Conservation (phyloP, 2,113 vertebrate genomes). For the Apodemus sylvaticus region DNA sequence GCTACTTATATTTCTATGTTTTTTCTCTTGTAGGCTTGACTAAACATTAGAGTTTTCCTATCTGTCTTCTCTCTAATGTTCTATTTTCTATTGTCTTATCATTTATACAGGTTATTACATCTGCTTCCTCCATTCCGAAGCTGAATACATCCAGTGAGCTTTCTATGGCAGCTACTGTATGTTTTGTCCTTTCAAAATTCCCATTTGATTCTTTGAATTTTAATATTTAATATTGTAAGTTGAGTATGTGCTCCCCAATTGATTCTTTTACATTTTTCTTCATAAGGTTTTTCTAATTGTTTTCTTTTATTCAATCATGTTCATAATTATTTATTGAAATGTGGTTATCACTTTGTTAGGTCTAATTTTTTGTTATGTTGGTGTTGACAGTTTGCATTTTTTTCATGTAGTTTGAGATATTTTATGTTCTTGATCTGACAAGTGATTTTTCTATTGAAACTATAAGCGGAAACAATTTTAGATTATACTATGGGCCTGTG, state of each 20-base stretch:
- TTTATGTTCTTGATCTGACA: background rate
- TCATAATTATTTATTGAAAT: conserved; percentile 8
- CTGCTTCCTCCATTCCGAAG: background rate
- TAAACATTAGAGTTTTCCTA: background rate
- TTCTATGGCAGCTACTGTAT: background rate
- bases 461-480: background rate
- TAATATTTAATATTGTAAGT: background rate
- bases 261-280: conserved; percentile 26
- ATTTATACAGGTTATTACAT: background rate
- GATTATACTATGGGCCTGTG: background rate
- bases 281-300: background rate
- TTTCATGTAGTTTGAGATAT: background rate
- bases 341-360: conserved; percentile 25
- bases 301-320: background rate
- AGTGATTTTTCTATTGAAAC: background rate
- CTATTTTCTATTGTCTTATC: background rate
- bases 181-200: background rate
- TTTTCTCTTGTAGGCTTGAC: background rate
- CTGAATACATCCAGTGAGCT: background rate
- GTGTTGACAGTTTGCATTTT: background rate
- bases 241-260: background rate
- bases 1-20: background rate
- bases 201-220: conserved; percentile 15
- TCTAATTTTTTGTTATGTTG: background rate
- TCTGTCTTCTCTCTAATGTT: background rate